Evolutionary conservation across 2,888 invertebrate genomes (phyloP).

Genomic region (Julus scandinavius): DNA sequence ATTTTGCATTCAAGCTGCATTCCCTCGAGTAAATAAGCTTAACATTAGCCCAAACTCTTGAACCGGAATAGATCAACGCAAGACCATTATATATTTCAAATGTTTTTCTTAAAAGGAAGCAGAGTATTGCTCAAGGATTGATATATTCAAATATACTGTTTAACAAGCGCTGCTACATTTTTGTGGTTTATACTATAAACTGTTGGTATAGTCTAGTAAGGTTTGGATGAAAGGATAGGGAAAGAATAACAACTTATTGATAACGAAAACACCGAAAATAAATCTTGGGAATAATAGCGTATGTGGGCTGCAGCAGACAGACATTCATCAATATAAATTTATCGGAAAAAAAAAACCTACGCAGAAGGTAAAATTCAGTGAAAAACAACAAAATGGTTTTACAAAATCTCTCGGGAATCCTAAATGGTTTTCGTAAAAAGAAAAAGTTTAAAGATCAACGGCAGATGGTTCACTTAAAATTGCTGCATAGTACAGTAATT

Average conservation of each 20-base stretch:
- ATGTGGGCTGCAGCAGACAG: background rate
- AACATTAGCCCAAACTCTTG: too few species aligned
- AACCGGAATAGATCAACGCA: too few species aligned
- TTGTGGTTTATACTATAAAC: too few species aligned
- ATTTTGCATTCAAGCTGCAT: too few species aligned
- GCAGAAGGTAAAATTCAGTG: conserved; percentile 14
- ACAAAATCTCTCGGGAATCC: conserved; percentile 21
- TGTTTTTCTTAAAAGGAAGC: background rate
- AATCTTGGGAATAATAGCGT: background rate
- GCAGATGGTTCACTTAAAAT: conserved; percentile 10
- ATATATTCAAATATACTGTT: too few species aligned
- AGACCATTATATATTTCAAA: too few species aligned
- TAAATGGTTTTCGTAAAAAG: conserved; percentile 17
- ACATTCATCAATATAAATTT: conserved; percentile 30
- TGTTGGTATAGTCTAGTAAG: background rate
- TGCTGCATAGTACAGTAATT: background rate
- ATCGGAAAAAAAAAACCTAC: background rate
- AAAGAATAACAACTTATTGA: conserved; percentile 13
- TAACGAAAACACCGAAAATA: background rate
- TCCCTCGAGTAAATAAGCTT: too few species aligned
- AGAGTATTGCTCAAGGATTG: background rate
- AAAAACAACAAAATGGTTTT: conserved; percentile 45
- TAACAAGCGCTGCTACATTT: too few species aligned
- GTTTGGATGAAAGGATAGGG: background rate
- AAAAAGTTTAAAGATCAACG: conserved; percentile 22